phyloP scores from a whole-genome alignment of 2,113 vertebrate species.

The Urocynchramus pylzowi region DNA sequence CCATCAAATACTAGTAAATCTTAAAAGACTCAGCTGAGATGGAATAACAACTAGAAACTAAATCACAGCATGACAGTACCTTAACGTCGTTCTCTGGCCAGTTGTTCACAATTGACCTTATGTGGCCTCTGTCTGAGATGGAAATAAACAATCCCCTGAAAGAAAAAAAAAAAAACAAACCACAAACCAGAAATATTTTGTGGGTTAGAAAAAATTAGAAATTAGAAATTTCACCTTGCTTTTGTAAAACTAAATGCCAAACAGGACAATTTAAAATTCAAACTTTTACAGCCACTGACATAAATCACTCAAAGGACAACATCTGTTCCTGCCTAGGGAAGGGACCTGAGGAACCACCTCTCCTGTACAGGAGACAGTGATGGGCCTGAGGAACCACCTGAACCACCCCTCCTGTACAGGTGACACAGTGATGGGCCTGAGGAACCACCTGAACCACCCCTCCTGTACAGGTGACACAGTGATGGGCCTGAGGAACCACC shows the following conservation, averaged over 20 bases:
- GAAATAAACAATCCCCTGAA: slow-evolving; percentile 95
- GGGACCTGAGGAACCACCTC: not conserved
- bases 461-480: too few relatives aligned
- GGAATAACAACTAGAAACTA: not conserved
- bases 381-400: not conserved
- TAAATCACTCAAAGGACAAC: not conserved
- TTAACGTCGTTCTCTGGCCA: slow-evolving; percentile 94
- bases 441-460: not conserved
- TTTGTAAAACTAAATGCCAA: not conserved
- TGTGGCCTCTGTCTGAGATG: slow-evolving; percentile 91
- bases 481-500: not conserved
- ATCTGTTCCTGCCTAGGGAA: not conserved
- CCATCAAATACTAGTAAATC: too few relatives aligned
- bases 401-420: too few relatives aligned
- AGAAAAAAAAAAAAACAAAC: not conserved
- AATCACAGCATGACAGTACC: slow-evolving; percentile 64
- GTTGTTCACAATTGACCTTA: slow-evolving; percentile 93
- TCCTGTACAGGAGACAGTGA: too few relatives aligned
- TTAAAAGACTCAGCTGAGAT: not conserved
- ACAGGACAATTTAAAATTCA: not conserved
- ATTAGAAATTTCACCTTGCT: not conserved
- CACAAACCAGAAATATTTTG: not conserved
- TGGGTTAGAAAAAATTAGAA: too few relatives aligned
- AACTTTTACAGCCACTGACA: not conserved
- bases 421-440: too few relatives aligned